Evolutionary conservation across 2,113 vertebrate species (phyloP), one percentile per base, ranked within the genome.

Genomic region (Phrynosoma blainvillii): DNA sequence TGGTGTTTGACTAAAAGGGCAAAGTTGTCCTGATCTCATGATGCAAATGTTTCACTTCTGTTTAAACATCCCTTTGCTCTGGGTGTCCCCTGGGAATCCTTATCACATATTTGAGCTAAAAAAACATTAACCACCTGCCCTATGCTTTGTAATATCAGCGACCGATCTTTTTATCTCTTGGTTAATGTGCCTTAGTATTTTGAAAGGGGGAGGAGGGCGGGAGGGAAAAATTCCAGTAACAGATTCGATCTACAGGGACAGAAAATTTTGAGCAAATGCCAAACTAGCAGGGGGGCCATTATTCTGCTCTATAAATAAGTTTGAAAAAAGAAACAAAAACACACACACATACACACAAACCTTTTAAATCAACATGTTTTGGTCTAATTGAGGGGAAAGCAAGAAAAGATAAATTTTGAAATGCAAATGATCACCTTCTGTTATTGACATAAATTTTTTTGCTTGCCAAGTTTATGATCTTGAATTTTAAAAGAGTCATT

Each of bases 311-410:
- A 97, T 97, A 97, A 98, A 97, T 97, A 97, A 96, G 94, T 97
- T 97, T 97, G 84, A 95, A 96, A 96, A 96, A 97, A 96, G 93
- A 96, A 94, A 93, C 93, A 94, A 89, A 96, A 89, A 96, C 81
- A 95, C 87, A 94, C 93, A 95, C 68, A 71, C 93, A 93, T 92
- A 94, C 89, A 96, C 91, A 96, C 84, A 95, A 90, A 94, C 94
- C 96, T 95, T 96, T 95, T 95, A 95, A 96, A 97, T 97, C 97
- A 97, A 97, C 96, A 96, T 97, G 96, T 97, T 97, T 97, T 97
- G 94, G 92, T 96, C 92, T 97, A 97, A 97, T 96, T 97, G 96
- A 96, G 90, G 93, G 93, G 95, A 96, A 96, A 95, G 95, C 93
- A 96, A 96, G 95, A 96, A 62, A 42, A 96, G 95, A 96, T 96